Base-by-base conservation (phyloP, 1,140 invertebrate species). In the Drosophila bipectinata region DNA sequence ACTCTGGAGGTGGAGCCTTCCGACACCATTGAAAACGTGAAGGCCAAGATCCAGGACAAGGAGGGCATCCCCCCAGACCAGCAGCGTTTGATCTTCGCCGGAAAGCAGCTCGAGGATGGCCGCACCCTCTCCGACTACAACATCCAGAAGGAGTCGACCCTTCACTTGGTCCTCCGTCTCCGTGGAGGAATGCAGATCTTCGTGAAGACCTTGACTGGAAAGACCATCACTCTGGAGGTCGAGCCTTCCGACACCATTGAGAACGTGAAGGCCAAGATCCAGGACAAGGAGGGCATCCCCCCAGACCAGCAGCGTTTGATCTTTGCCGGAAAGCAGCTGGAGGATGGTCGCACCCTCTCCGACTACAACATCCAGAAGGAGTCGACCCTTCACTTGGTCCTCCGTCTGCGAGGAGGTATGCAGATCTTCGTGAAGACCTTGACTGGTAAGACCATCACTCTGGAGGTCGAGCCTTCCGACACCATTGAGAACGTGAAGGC, bases 331-430 rank as follows among this genome's bases (percentile, higher is more conserved):
- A 96, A 96, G 90, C 95, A 97, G 91, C 92, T 97, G 47, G 96
- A 96, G 91, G 96, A 97, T 94, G 95, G 95, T 12, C 94, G 95
- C 45, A 96, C 95, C 10, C 92, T 97, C 1, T 95, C 95, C 1
- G 96, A 97, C 85, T 97, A 97, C 91, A 96, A 96, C 87, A 97
- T 97, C 81, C 96, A 97, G 88, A 97, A 97, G 91, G 97, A 98
- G 92, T 98, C 97, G 1, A 98, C 97, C 2, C 94, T 98, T 53
- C 97, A 98, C 91, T 94, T 98, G 87, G 97, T 98, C 8, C 93
- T 97, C 9, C 94, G 96, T 92, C 93, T 97, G 32, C 93, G 97
- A 93, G 94, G 96, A 95, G 95, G 96, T 94, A 98, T 99, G 95
- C 95, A 96, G 80, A 96, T 96, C 74, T 96, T 95, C 80, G 95